Conservation (phyloP, 1,140 invertebrate species). For the Ips typographus region DNA sequence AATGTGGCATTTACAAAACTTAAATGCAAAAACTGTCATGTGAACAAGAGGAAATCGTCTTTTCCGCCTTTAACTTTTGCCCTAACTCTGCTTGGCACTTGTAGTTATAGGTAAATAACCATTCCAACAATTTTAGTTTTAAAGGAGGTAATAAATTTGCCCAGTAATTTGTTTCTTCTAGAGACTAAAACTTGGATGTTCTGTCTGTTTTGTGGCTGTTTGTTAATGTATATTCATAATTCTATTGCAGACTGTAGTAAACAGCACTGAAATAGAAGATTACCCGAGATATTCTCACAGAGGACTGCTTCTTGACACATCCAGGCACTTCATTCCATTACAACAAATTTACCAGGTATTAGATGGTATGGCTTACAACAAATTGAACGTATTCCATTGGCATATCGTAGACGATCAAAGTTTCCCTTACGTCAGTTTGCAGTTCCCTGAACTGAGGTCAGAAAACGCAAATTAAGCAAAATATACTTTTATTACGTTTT, state of each 20-base stretch:
- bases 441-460: conserved; percentile 73
- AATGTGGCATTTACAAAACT: too few species aligned
- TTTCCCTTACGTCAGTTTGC: conserved; percentile 80
- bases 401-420: conserved; percentile 91
- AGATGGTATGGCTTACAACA: conserved; percentile 85
- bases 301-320: conserved; percentile 80
- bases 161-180: too few species aligned
- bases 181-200: too few species aligned
- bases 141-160: too few species aligned
- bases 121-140: too few species aligned
- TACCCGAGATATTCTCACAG: conserved; percentile 73
- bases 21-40: too few species aligned
- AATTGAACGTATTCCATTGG: conserved; percentile 94
- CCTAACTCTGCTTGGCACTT: too few species aligned
- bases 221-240: background rate
- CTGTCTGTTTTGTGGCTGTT: too few species aligned
- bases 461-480: background rate
- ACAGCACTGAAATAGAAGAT: conserved; percentile 64
- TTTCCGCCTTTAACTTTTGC: too few species aligned
- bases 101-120: too few species aligned
- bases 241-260: conserved; percentile 53
- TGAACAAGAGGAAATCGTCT: too few species aligned
- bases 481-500: conserved; percentile 3
- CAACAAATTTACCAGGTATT: conserved; percentile 65
- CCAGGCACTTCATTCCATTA: conserved; percentile 76